phyloP scores from a whole-genome alignment of 2,113 vertebrate species.

The Petaurus breviceps region DNA sequence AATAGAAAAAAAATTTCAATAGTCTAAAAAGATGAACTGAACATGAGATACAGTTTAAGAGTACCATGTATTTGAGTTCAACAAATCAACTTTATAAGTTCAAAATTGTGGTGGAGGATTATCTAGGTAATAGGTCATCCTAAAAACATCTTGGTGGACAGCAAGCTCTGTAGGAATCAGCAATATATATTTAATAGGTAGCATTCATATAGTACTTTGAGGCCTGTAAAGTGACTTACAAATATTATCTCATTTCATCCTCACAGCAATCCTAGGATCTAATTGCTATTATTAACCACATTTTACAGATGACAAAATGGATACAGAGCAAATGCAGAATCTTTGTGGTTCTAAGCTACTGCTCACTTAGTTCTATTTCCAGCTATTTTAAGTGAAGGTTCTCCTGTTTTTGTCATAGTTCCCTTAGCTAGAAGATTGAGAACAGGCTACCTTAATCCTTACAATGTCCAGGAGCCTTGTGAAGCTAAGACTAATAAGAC shows the following conservation, averaged over 20 bases:
- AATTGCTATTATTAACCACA: background rate
- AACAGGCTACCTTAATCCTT: background rate
- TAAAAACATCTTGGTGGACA: background rate
- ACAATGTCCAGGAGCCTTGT: background rate
- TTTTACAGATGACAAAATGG: background rate
- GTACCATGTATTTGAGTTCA: background rate
- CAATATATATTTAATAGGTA: background rate
- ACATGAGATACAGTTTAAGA: background rate
- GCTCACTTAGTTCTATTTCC: background rate
- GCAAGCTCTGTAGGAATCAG: background rate
- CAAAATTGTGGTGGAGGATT: background rate
- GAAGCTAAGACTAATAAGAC: background rate
- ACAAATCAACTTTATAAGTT: background rate
- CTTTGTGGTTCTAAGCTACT: background rate
- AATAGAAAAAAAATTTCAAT: background rate
- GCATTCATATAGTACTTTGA: background rate
- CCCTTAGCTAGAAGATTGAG: background rate
- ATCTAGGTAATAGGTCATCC: background rate
- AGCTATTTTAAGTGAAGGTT: background rate
- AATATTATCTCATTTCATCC: background rate
- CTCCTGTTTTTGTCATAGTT: background rate
- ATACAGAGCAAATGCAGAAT: background rate
- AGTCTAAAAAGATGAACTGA: background rate
- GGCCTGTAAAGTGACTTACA: background rate
- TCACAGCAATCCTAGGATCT: background rate